Base-by-base conservation (phyloP, 1,140 invertebrate species). In the Bombus impatiens region DNA sequence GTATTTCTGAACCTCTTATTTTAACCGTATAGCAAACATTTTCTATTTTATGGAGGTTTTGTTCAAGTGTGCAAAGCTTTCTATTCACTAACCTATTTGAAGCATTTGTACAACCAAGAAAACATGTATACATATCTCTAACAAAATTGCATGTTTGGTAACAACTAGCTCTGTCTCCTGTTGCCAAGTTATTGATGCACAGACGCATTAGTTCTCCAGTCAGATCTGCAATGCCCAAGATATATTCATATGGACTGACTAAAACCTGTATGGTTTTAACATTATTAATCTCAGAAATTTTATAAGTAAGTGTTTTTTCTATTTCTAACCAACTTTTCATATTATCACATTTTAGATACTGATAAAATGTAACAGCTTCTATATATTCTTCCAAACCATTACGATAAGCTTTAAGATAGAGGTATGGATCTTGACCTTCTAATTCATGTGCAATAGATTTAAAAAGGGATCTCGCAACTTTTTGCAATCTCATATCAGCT, bases 181-280 rank as follows among this genome's bases (percentile, higher is more conserved):
- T 96, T 1, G 97, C 97, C 53, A 99, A 96, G 90, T 97, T 97
- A 91, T 98, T 98, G 12, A 99, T 98, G 82, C 98, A 98, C 88
- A 97, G 96, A 82, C 98, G 96, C 98, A 99, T 99, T 40, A 99
- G 92, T 94, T 99, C 98, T 1, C 98, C 98, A 9, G 98, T 98
- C 18, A 98, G 95, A 95, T 99, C 98, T 13, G 97, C 97, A 67
- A 99, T 94, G 2, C 98, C 98, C n/a, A 99, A 94, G 88, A 99
- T 96, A 91, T 97, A 98, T 89, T 98, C 98, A 65, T 93, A 93
- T 0, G 96, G 96, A 25, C 96, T 95, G 59, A 98, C 92, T 32
- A 94, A 86, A 32, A 86, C 89, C 15, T 80, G 59, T 57, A 89
- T 87, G 15, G 88, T 92, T 81, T 87, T 89, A 76, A 83, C 89